phyloP scores from a whole-genome alignment of 2,888 invertebrate species.

The Drosophila recens region DNA sequence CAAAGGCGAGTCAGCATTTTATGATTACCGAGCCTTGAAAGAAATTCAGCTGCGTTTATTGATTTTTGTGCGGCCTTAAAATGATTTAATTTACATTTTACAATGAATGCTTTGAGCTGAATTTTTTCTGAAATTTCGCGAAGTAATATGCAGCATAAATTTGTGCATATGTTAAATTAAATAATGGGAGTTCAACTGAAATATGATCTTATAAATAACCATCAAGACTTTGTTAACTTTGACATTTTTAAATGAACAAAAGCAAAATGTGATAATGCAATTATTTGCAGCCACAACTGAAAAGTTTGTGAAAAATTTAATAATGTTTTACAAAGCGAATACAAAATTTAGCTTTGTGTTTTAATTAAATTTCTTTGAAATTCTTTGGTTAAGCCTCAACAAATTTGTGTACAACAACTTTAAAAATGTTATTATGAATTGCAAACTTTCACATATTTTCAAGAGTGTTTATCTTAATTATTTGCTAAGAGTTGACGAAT shows the following conservation, averaged over 20 bases:
- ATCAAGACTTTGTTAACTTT: too few species aligned
- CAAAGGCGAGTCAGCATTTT: too few species aligned
- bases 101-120: not conserved
- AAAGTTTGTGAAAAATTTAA: not conserved
- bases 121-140: not conserved
- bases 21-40: not conserved
- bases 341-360: not conserved
- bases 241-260: too few species aligned
- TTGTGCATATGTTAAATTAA: not conserved
- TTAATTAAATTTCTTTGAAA: not conserved
- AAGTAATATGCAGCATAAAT: too few species aligned
- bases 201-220: too few species aligned
- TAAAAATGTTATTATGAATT: slow-evolving; percentile 1
- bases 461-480: not conserved
- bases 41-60: not conserved
- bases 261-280: not conserved
- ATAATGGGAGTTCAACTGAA: too few species aligned
- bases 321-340: not conserved
- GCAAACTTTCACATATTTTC: slow-evolving; percentile 1
- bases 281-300: not conserved
- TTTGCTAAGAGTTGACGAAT: slow-evolving; percentile 12
- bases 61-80: slow-evolving; percentile 3
- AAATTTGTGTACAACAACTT: not conserved
- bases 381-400: not conserved
- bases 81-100: not conserved